These are phyloP conservation scores for Himalopsyche japonica DNA, from an alignment of 2,888 invertebrate species.

Conservation along the genomic window DNA sequence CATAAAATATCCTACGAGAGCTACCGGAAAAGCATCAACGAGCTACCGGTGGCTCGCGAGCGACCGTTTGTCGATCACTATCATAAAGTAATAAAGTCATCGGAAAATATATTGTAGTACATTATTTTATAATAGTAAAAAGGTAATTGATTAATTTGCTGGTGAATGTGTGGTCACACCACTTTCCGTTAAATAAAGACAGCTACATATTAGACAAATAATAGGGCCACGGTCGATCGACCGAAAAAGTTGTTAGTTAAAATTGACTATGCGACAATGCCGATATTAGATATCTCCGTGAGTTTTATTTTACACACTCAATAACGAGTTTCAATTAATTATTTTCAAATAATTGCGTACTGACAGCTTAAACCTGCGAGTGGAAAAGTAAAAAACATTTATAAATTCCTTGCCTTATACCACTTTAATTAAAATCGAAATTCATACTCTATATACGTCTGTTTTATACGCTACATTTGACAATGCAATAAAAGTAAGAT, in stretches of 20 bases:
- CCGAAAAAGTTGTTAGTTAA: neutral
- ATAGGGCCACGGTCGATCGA: neutral
- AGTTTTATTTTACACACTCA: neutral
- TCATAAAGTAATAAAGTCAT: too few relatives aligned
- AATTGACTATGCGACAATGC: neutral
- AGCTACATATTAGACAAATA: neutral
- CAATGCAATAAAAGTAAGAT: too few relatives aligned
- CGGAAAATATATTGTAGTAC: too few relatives aligned
- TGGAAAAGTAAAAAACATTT: neutral
- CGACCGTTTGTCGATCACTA: too few relatives aligned
- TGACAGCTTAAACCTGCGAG: neutral
- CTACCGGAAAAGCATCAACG: too few relatives aligned
- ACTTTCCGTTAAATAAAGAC: neutral
- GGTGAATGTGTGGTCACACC: neutral
- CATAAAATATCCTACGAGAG: too few relatives aligned
- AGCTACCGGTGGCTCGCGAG: too few relatives aligned
- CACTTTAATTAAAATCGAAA: too few relatives aligned
- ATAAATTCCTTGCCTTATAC: neutral
- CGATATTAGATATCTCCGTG: neutral
- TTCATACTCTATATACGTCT: too few relatives aligned
- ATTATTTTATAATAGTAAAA: too few relatives aligned
- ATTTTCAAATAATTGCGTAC: neutral
- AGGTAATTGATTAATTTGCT: too few relatives aligned
- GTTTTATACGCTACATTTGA: too few relatives aligned
- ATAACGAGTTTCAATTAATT: neutral